Evolutionary conservation across 2,888 invertebrate species (phyloP), one percentile per base, ranked within the genome.

Genomic region (Phortica magna): DNA sequence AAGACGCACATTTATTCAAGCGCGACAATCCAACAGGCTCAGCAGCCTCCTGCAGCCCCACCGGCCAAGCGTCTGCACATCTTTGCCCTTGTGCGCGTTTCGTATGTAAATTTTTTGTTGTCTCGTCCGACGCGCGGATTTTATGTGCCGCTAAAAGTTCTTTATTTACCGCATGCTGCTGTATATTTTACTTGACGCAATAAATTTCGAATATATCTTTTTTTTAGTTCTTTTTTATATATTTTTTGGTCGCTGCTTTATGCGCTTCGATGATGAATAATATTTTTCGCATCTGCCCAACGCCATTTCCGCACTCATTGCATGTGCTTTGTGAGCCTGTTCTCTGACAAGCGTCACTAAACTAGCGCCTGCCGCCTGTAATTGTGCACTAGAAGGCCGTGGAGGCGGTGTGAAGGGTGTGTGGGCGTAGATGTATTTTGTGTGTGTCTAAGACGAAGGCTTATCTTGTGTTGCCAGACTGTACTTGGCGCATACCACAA

Each of bases 181-280:
- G 12, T 17, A 17, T 12, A 65, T 65, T 65, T 65, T 41, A 41
- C 41, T 65, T n/a, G 41, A 53, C 55, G 55, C 55, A 71, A 71
- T 71, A 71, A 71, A 53, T 71, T 22, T 61, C 48, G 48, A 48
- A 48, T 48, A 48, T 48, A 12, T 48, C 19, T 73, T 73, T 73
- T 72, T 72, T 71, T 31, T 42, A n/a, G 17, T 59, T 22, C 2
- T 53, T 72, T 73, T 78, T 75, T 72, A 74, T n/a, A 76, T 76
- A 76, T 76, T 72, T 72, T 77, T 71, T 74, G 53, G 65, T 14
- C 48, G 14, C 22, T 22, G 10, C 22, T 22, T 74, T 74, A 74
- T 77, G 55, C 71, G 64, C 53, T 77, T 74, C 74, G 68, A 78
- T 77, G 77, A 78, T 78, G 78, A 78, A 78, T 77, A 76, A 75